Base-by-base conservation (phyloP, 2,888 invertebrate species). In the Conus canariensis region DNA sequence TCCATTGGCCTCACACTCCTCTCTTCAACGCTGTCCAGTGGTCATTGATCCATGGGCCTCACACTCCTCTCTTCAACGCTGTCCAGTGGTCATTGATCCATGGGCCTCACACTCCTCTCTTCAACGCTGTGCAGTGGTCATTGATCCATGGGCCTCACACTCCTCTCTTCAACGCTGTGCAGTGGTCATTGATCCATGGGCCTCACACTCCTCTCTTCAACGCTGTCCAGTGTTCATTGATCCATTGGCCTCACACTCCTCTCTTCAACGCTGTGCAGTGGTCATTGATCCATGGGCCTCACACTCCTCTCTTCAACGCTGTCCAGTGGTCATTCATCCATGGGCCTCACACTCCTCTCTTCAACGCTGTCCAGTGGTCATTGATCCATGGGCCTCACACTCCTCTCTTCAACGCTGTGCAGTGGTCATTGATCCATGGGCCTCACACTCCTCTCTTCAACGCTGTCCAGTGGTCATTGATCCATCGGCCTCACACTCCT, bases 41-140 rank as follows among this genome's bases (percentile, higher is more conserved):
- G 1, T 45, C 45, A 45, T 45, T 1, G 3, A 45, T 45, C 45
- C 45, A 45, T 80, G 64, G 80, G 58, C 82, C 85, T 59, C 56
- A 64, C 64, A 87, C 58, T 70, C 85, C 82, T 60, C 87, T 25
- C 58, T 67, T 67, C 70, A n/a, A n/a, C n/a, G n/a, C n/a, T n/a
- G 45, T 45, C 45, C 45, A 45, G 45, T 45, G 45, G 1, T 45
- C 45, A 45, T 45, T 1, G 3, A 45, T 45, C 45, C 45, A 45
- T 80, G 64, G 80, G 58, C 82, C 85, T 59, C 56, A 64, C 64
- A 87, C 58, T 70, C 85, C 82, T 60, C 87, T 25, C 58, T 67
- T 67, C 70, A n/a, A n/a, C n/a, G n/a, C n/a, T n/a, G 45, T 45
- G 2, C 45, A 45, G 45, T 45, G 45, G 1, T 45, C 45, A 45